phyloP scores from a whole-genome alignment of 2,113 vertebrate species.

The Microcebus griseorufus region DNA sequence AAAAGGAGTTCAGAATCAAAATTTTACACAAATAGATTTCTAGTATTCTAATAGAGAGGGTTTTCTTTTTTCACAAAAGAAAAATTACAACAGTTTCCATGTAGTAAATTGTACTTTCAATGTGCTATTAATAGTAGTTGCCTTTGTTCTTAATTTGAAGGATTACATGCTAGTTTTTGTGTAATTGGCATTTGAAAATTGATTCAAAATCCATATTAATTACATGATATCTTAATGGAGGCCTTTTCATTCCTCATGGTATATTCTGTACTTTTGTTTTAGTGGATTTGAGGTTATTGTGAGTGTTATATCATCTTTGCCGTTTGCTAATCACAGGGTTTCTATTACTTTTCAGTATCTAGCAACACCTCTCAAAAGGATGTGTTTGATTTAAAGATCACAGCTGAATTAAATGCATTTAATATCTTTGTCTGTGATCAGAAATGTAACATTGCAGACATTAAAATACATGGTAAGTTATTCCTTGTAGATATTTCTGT shows the following conservation, averaged over 20 bases:
- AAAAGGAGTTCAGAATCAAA: constrained; percentile 24
- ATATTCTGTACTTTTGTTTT: not conserved
- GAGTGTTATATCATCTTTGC: not conserved
- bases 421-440: constrained; percentile 92
- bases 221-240: not conserved
- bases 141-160: constrained; percentile 29
- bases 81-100: not conserved
- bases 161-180: not conserved
- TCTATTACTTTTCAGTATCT: constrained; percentile 77
- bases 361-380: constrained; percentile 73
- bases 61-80: not conserved
- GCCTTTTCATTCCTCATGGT: not conserved
- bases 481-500: not conserved
- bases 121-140: not conserved
- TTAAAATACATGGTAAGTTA: constrained; percentile 92
- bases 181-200: constrained; percentile 32
- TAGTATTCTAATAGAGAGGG: not conserved
- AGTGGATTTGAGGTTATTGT: constrained; percentile 27
- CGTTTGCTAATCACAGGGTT: constrained; percentile 32
- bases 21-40: not conserved
- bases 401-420: constrained; percentile 91
- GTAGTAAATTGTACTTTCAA: not conserved
- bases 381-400: constrained; percentile 90
- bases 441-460: constrained; percentile 90
- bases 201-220: not conserved